Conservation (phyloP, 2,113 vertebrate species). For the Indicator indicator region DNA sequence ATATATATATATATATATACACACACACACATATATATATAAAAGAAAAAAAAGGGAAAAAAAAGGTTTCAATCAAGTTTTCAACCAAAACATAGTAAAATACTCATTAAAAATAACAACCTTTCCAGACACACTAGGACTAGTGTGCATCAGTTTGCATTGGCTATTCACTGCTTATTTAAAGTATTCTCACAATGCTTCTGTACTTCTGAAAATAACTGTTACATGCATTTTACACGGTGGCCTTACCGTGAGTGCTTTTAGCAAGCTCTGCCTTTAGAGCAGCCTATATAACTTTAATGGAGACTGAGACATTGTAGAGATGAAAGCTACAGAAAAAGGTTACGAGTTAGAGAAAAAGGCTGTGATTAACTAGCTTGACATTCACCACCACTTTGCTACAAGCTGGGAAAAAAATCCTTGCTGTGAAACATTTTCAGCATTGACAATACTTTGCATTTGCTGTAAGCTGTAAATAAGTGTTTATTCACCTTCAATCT, state of each 20-base stretch:
- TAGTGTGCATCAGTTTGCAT: not conserved
- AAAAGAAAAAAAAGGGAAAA: not conserved
- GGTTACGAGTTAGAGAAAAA: conserved; percentile 28
- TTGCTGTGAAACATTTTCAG: not conserved
- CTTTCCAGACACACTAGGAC: not conserved
- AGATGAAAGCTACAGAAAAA: conserved; percentile 45
- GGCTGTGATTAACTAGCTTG: conserved; percentile 60
- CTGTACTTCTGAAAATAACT: conserved; percentile 46
- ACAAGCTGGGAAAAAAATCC: not conserved
- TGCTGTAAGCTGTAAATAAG: not conserved
- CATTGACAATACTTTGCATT: not conserved
- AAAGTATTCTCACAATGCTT: not conserved
- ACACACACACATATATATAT: too few species aligned
- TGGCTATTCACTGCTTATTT: conserved; percentile 7
- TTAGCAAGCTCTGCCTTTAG: conserved; percentile 41
- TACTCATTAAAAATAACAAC: not conserved
- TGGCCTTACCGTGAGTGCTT: conserved; percentile 58
- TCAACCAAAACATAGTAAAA: not conserved
- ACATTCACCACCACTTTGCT: conserved; percentile 45
- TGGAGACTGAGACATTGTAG: conserved; percentile 16
- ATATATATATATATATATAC: too few species aligned
- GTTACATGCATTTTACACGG: conserved; percentile 42
- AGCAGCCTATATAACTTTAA: conserved; percentile 42
- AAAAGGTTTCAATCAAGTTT: not conserved
- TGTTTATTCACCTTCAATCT: not conserved